Conservation (phyloP, 1,140 invertebrate genomes). For the Hyles vespertilio region DNA sequence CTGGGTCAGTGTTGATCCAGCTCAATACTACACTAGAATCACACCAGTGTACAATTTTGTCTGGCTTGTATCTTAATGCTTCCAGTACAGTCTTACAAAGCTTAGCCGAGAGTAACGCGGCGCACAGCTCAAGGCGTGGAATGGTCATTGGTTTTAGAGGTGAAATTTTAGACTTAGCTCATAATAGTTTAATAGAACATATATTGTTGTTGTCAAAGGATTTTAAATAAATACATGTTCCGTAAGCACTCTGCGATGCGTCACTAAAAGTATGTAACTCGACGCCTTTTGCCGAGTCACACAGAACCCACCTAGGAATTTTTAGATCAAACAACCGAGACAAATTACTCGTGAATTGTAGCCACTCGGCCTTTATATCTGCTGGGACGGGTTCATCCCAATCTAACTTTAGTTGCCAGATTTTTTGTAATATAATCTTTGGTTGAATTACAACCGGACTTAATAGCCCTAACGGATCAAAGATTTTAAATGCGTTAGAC, state of each 20-base stretch:
- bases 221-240: conserved; percentile 19
- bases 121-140: conserved; percentile 41
- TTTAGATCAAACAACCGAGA: conserved; percentile 5
- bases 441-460: conserved; percentile 26
- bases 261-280: conserved; percentile 23
- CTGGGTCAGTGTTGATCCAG: conserved; percentile 42
- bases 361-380: conserved; percentile 15
- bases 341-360: conserved; percentile 10
- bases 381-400: conserved; percentile 32
- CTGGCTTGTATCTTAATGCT: conserved; percentile 4
- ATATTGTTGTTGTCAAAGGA: conserved; percentile 4
- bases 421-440: conserved; percentile 41
- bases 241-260: conserved; percentile 14
- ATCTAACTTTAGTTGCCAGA: conserved; percentile 36
- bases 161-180: conserved; percentile 42
- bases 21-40: conserved; percentile 55
- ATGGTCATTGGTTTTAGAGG: conserved; percentile 38
- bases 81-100: conserved; percentile 1
- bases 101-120: conserved; percentile 13
- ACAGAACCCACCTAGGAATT: conserved; percentile 11
- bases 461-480: conserved; percentile 51
- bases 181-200: conserved; percentile 17
- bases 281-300: neutral
- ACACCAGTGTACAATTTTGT: conserved; percentile 22
- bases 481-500: conserved; percentile 29